Base-by-base conservation (phyloP, 2,797 vertebrate genomes). In the Todus mexicanus region DNA sequence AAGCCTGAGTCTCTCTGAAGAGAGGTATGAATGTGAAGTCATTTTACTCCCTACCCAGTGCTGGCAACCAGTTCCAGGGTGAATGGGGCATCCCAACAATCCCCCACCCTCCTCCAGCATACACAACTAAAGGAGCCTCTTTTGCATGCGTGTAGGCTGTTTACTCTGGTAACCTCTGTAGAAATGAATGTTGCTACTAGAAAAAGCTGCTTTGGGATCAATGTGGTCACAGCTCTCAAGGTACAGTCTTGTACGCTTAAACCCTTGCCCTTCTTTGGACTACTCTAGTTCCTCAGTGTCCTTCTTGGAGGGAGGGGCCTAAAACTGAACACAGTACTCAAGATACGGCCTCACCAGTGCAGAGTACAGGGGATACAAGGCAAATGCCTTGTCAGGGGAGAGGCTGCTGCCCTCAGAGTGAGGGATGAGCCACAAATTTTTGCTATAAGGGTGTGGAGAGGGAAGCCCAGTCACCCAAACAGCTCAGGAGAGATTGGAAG, bases 21-120 rank as follows among this genome's bases (percentile, higher is more conserved):
- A 1, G 2, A 6, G 8, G 5, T 0, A 2, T 2, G 9, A 31
- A 29, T 4, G 1, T 8, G 18, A 75, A 47, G 29, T 4, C 15
- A n/a, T 83, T 83, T 86, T 72, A 13, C 8, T 60, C 29, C 8
- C 33, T 56, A 23, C 21, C 7, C 33, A 76, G 12, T 8, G 13
- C 31, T 73, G 37, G 14, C 21, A 78, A 6, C 7, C 50, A 73
- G 8, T 1, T 13, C 20, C 18, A 11, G n/a, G 8, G 10, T 20
- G 35, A 78, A 63, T 7, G 22, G 27, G 12, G 4, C 37, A 60
- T 51, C 19, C 33, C 45, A 26, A 29, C 7, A n/a, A 12, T 2
- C 7, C 6, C 9, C 4, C 12, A 15, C 12, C 11, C 14, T 5
- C 5, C 16, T 13, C 5, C 17, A 5, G 15, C 17, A 50, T 45